Percentiles rank a stretch among this genome's conserved stretches.
phyloP scores from a whole-genome alignment of 2,113 vertebrate genomes.

The Eptesicus fuscus region DNA sequence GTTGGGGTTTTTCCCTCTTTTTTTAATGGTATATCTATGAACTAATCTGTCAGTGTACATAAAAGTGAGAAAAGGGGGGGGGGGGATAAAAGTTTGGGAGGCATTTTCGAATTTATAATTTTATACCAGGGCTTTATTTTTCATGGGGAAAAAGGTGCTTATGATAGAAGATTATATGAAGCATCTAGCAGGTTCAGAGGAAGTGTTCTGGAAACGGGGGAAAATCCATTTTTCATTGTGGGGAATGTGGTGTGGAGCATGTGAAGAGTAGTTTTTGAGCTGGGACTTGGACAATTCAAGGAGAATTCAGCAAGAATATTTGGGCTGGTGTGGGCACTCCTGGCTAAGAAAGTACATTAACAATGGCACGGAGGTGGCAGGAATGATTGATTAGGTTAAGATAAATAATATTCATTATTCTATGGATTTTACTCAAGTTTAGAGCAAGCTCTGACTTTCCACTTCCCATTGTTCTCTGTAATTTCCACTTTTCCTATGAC shows the following conservation, averaged over 20 bases:
- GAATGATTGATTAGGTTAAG: not conserved
- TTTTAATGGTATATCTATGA: not conserved
- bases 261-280: not conserved
- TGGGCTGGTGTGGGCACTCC: not conserved
- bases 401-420: not conserved
- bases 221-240: not conserved
- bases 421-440: conserved; percentile 4
- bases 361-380: not conserved
- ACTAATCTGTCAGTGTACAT: not conserved
- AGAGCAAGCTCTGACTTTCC: not conserved
- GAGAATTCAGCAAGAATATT: not conserved
- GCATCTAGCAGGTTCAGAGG: not conserved
- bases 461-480: not conserved
- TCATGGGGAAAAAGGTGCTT: not conserved
- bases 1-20: not conserved
- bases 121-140: not conserved
- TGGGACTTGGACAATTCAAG: not conserved
- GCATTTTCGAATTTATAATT: not conserved
- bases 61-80: not conserved
- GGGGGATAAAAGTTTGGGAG: conserved; percentile 1
- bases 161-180: not conserved
- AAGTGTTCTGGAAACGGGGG: not conserved
- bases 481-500: not conserved
- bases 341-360: not conserved
- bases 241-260: not conserved